Conservation (phyloP, 2,888 invertebrate species). For the Julus scandinavius region DNA sequence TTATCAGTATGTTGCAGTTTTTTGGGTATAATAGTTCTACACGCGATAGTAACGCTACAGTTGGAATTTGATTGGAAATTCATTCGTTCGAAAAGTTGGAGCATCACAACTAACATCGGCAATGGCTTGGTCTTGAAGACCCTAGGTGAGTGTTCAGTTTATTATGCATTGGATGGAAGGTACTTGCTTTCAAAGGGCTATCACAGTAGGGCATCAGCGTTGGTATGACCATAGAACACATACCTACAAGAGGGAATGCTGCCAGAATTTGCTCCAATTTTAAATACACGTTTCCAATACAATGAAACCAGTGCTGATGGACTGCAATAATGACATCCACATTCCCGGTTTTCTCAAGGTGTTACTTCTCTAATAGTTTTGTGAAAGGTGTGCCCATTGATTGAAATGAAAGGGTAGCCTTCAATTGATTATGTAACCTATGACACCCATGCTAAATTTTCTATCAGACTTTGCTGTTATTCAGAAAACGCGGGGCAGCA, state of each 20-base stretch:
- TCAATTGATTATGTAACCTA: neutral
- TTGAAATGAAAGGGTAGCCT: neutral
- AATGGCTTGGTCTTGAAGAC: slow-evolving; percentile 27
- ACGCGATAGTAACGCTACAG: neutral
- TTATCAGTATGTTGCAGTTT: neutral
- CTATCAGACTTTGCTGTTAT: neutral
- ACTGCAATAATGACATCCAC: neutral
- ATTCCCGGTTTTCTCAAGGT: neutral
- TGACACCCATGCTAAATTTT: neutral
- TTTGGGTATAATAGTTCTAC: neutral
- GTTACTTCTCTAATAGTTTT: neutral
- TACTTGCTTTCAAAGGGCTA: neutral
- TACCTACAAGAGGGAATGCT: too few species aligned
- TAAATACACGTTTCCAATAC: neutral
- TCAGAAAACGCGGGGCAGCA: neutral
- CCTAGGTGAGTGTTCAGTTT: slow-evolving; percentile 39
- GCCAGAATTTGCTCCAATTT: too few species aligned
- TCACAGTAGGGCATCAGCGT: neutral
- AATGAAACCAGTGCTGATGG: neutral
- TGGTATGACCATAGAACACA: too few species aligned
- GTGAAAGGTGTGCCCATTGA: neutral
- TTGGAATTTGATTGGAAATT: neutral
- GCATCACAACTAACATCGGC: slow-evolving; percentile 18
- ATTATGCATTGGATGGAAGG: neutral
- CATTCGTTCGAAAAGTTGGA: slow-evolving; percentile 1